phyloP scores from a whole-genome alignment of 2,797 vertebrate species.

The Dromococcyx pavoninus region DNA sequence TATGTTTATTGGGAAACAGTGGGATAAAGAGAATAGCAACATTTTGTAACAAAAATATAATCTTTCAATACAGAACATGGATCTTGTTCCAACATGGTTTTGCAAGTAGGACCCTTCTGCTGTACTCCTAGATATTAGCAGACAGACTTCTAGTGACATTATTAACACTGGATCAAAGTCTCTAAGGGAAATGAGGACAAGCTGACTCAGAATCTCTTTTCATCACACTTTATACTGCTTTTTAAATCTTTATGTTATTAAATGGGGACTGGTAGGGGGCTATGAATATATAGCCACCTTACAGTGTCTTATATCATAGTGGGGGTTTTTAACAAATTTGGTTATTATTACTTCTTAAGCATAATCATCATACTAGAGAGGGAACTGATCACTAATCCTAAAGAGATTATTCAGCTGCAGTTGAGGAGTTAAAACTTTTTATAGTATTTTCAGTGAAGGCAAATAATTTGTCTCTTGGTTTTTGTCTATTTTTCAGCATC shows the following conservation, averaged over 20 bases:
- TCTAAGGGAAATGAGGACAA: not conserved
- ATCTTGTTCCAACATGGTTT: not conserved
- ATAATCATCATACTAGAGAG: not conserved
- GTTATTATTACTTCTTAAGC: not conserved
- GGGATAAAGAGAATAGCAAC: not conserved
- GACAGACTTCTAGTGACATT: not conserved
- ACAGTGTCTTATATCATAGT: not conserved
- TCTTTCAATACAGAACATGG: not conserved
- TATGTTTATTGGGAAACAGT: not conserved
- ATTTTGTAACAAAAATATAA: not conserved
- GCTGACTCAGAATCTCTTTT: not conserved
- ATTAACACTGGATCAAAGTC: not conserved
- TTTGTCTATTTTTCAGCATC: not conserved
- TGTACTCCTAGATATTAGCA: not conserved
- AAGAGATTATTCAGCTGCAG: slow-evolving; percentile 6
- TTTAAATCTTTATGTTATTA: not conserved
- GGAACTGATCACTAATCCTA: not conserved
- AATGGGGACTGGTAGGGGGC: not conserved
- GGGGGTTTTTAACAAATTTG: not conserved
- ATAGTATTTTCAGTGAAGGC: not conserved
- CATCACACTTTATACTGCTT: not conserved
- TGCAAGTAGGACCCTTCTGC: not conserved
- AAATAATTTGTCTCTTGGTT: not conserved
- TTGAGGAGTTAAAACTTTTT: slow-evolving; percentile 4
- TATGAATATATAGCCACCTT: not conserved